Percentiles rank a stretch among this genome's conserved stretches.
phyloP scores from a whole-genome alignment of 2,797 vertebrate genomes.

The Eupleurogrammus muticus region DNA sequence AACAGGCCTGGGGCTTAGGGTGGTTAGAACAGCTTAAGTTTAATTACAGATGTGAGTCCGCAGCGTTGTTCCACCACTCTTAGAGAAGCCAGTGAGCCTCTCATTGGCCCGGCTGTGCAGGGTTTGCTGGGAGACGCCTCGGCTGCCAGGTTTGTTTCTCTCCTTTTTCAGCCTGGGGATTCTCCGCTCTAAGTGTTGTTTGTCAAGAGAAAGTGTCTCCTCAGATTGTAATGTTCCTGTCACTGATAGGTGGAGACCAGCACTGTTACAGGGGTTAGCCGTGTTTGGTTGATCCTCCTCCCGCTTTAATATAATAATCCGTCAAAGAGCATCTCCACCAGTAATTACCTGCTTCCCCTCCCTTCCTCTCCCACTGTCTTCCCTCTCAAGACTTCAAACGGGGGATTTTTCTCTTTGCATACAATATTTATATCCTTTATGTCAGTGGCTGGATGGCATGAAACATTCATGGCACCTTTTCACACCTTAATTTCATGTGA shows the following conservation, averaged over 20 bases:
- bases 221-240: slow-evolving; percentile 72
- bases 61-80: neutral
- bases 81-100: slow-evolving; percentile 20
- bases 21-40: slow-evolving; percentile 13
- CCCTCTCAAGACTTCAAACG: slow-evolving; percentile 82
- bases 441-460: slow-evolving; percentile 78
- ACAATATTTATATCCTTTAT: slow-evolving; percentile 85
- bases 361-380: slow-evolving; percentile 73
- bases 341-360: slow-evolving; percentile 83
- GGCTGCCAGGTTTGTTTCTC: slow-evolving; percentile 10
- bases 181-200: slow-evolving; percentile 60
- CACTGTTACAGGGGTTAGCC: slow-evolving; percentile 76
- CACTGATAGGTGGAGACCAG: slow-evolving; percentile 79
- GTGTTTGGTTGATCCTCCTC: slow-evolving; percentile 83
- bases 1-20: too few relatives aligned
- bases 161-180: slow-evolving; percentile 28
- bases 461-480: slow-evolving; percentile 79
- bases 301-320: slow-evolving; percentile 81
- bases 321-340: slow-evolving; percentile 79
- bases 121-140: slow-evolving; percentile 17
- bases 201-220: slow-evolving; percentile 76
- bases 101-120: slow-evolving; percentile 3
- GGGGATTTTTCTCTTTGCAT: slow-evolving; percentile 77
- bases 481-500: slow-evolving; percentile 79
- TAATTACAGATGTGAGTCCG: slow-evolving; percentile 1